Evolutionary conservation across 1,140 invertebrate species (phyloP).

Genomic region (Drosophila kurseongensis): DNA sequence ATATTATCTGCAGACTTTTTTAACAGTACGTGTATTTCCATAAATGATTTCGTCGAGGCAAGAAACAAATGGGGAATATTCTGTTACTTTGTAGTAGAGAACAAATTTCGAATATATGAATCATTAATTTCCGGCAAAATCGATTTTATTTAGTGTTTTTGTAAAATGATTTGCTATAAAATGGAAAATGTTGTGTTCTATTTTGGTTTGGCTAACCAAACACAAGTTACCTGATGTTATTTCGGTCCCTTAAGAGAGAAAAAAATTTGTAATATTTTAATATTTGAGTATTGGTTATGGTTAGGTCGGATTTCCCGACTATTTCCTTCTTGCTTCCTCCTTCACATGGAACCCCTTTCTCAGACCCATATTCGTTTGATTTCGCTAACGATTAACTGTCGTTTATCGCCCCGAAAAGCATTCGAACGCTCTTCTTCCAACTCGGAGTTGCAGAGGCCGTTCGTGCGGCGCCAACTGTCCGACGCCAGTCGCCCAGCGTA

Average conservation of each 20-base stretch:
- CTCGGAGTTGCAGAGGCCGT: conserved; percentile 74
- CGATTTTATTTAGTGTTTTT: no score
- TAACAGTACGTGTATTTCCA: background rate
- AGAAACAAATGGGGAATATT: background rate
- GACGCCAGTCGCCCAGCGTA: conserved; percentile 70
- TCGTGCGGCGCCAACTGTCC: conserved; percentile 59
- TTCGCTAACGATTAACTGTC: conserved; percentile 43
- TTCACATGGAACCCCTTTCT: conserved; percentile 3
- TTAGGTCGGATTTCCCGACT: background rate
- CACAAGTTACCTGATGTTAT: no score
- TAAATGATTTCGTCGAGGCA: background rate
- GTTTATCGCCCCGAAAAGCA: conserved; percentile 60
- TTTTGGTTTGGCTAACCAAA: no score
- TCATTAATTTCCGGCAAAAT: no score
- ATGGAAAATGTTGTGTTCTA: background rate
- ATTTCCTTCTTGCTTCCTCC: conserved; percentile 20
- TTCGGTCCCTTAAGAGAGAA: no score
- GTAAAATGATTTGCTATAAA: no score
- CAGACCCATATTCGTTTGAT: conserved; percentile 1
- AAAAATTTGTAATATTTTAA: no score
- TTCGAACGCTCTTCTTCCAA: conserved; percentile 79
- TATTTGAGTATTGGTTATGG: conserved; percentile 13
- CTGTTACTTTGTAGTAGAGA: background rate
- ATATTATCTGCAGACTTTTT: background rate
- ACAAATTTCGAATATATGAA: background rate